Conservation (phyloP, 2,797 vertebrate species). For the Labeo calbasu region DNA sequence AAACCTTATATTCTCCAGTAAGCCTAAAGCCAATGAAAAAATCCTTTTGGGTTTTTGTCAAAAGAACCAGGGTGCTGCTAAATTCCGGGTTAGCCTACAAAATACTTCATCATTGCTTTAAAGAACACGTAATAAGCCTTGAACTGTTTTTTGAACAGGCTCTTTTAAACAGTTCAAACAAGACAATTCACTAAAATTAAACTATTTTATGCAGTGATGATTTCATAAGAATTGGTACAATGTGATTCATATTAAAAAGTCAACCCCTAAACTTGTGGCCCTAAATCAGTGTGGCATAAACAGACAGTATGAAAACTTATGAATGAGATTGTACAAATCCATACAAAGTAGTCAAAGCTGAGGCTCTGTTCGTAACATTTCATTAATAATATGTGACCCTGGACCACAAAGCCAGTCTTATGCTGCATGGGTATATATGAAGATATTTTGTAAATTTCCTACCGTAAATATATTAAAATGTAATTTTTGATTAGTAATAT, state of each 20-base stretch:
- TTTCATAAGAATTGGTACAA: neutral
- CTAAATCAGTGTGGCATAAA: neutral
- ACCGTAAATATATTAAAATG: no score
- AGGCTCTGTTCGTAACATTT: neutral
- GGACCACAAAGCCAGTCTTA: no score
- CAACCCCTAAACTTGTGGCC: neutral
- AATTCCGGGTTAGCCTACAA: neutral
- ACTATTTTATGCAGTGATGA: neutral
- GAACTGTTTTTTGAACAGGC: neutral
- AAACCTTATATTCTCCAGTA: neutral
- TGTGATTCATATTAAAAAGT: neutral
- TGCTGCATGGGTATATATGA: no score
- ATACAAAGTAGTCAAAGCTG: neutral
- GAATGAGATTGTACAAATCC: neutral
- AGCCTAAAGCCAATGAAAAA: neutral
- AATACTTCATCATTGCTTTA: neutral
- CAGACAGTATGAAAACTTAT: neutral
- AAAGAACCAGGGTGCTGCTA: neutral
- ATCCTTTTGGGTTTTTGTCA: neutral
- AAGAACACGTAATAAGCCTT: neutral
- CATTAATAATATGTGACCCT: no score
- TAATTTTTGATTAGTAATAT: no score
- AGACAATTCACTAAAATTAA: neutral
- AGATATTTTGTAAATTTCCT: no score
- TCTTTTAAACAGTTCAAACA: neutral